Evolutionary conservation across 2,888 invertebrate genomes (phyloP).

Genomic region (Melinopterus prodromus): DNA sequence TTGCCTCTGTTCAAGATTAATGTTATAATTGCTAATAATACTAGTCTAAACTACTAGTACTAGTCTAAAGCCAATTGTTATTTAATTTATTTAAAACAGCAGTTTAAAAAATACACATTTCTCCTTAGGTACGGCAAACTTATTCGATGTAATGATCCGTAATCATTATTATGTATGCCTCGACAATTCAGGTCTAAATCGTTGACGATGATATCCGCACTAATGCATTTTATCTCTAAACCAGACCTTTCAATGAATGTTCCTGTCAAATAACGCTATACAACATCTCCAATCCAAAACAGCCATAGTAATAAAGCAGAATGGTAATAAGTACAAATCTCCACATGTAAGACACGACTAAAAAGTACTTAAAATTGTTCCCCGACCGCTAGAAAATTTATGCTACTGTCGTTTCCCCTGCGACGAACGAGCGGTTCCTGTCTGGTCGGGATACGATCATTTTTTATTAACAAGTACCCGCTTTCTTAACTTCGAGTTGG

Average conservation of each 20-base stretch:
- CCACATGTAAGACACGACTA: neutral
- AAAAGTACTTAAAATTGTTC: neutral
- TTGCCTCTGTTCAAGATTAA: too few species aligned
- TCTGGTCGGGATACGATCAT: neutral
- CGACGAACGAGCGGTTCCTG: neutral
- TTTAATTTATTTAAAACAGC: too few species aligned
- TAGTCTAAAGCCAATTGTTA: too few species aligned
- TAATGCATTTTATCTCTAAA: too few species aligned
- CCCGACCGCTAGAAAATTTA: conserved; percentile 4
- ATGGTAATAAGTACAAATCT: neutral
- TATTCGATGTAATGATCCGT: too few species aligned
- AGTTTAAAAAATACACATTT: too few species aligned
- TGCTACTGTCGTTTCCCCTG: neutral
- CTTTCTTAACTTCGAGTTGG: neutral
- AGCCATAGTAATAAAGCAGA: neutral
- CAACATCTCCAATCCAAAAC: neutral
- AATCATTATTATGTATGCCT: too few species aligned
- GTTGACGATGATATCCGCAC: too few species aligned
- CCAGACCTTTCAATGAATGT: neutral
- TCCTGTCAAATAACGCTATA: neutral
- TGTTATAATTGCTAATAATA: too few species aligned
- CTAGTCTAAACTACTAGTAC: too few species aligned
- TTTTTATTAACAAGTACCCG: neutral
- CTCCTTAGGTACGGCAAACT: too few species aligned
- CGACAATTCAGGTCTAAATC: too few species aligned